Evolutionary conservation across 2,113 vertebrate genomes (phyloP).

Genomic region (Oncorhynchus kisutch): DNA sequence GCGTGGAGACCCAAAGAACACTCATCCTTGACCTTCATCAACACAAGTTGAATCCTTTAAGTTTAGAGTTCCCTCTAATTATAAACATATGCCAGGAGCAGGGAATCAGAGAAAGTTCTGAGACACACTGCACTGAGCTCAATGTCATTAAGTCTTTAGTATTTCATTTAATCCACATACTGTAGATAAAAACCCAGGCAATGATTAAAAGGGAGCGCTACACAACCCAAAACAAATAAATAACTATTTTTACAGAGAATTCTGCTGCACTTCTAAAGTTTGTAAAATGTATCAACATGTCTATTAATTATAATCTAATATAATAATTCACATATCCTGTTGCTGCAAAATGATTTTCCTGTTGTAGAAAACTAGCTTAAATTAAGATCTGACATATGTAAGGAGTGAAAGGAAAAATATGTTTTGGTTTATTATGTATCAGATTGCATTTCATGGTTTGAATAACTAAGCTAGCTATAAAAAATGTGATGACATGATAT

Average conservation of each 20-base stretch:
- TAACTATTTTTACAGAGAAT: neutral
- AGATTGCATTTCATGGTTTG: too few species aligned
- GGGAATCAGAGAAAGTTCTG: neutral
- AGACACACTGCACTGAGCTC: slow-evolving; percentile 26
- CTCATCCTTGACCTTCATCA: slow-evolving; percentile 26
- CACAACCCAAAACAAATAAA: slow-evolving; percentile 30
- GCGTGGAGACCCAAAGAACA: neutral
- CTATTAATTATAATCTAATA: too few species aligned
- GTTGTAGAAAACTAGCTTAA: too few species aligned
- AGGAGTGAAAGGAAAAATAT: neutral
- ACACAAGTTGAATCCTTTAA: slow-evolving; percentile 8
- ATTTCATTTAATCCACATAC: slow-evolving; percentile 28
- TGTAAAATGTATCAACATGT: too few species aligned
- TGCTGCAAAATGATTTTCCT: too few species aligned
- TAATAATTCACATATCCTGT: too few species aligned
- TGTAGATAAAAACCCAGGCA: slow-evolving; percentile 12
- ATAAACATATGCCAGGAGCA: slow-evolving; percentile 38
- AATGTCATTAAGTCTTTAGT: slow-evolving; percentile 33
- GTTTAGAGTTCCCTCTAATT: slow-evolving; percentile 16
- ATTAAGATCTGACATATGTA: slow-evolving; percentile 2
- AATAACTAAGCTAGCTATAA: too few species aligned
- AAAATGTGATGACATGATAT: too few species aligned
- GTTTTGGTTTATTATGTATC: too few species aligned
- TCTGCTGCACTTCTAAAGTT: too few species aligned
- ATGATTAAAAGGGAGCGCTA: slow-evolving; percentile 26